Evolutionary conservation across 2,888 invertebrate genomes (phyloP), one percentile per base, ranked within the genome.

Genomic region (Brachylomia viminalis): DNA sequence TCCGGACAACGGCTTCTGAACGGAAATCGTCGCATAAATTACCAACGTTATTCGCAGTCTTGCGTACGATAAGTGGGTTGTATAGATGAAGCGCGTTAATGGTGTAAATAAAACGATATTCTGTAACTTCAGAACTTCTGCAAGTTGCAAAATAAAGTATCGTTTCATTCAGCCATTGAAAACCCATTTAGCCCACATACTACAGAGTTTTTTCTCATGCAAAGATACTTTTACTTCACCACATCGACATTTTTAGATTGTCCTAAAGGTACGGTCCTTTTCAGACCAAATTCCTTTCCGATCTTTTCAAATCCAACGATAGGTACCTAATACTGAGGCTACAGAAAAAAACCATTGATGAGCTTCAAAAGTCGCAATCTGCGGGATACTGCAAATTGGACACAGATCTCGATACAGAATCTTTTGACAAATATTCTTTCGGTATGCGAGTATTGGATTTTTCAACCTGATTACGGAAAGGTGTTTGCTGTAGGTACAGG

Each of bases 1-100:
- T 92, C 93, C 94, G 92, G 91, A 91, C 92, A 91, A 91, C 90
- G 89, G 85, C 88, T 86, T 85, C 88, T 83, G 88, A 91, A 91
- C 87, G 87, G 88, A 89, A 90, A 89, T 90, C 86, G 72, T 78
- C 80, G 85, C 85, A 88, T 88, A 87, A 90, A 87, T 88, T 88
- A 88, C 79, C 72, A 82, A 67, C 70, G 81, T 80, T 80, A 72
- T 54, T 83, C 67, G 80, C 72, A 73, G 75, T 79, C 75, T 87
- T 87, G 82, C 76, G 80, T 76, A 77, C 72, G 83, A 87, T 87
- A 86, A 81, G 79, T 72, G 73, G 20, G 61, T 62, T 79, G 72
- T 84, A 80, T 77, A 72, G 68, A 81, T 75, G 82, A 84, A 77
- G 62, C 69, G 72, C 82, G 69, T 73, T 80, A 84, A 87, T 81